Evolutionary conservation across 2,797 vertebrate species (phyloP).

Genomic region (Morus bassanus): DNA sequence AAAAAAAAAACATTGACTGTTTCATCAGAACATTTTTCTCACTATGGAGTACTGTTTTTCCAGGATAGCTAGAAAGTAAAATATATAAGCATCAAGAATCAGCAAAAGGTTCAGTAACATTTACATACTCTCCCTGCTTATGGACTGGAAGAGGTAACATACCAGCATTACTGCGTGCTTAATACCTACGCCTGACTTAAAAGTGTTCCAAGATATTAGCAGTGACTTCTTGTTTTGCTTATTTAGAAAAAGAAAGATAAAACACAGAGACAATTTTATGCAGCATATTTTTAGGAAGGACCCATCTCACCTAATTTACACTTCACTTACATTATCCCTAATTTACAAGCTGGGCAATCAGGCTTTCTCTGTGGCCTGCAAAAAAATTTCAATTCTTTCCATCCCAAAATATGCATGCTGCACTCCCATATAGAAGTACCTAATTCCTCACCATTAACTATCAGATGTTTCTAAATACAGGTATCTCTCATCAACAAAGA

Average conservation of each 20-base stretch:
- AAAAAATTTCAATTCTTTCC: background rate
- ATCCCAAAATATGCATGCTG: background rate
- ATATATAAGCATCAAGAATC: background rate
- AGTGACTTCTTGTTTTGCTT: background rate
- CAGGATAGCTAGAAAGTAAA: background rate
- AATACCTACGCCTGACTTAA: background rate
- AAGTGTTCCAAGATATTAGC: background rate
- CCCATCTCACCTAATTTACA: background rate
- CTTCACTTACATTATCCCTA: background rate
- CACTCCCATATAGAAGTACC: background rate
- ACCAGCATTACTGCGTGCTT: background rate
- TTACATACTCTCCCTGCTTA: background rate
- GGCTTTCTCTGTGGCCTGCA: background rate
- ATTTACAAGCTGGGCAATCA: background rate
- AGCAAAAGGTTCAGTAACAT: background rate
- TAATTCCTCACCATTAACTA: background rate
- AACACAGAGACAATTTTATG: background rate
- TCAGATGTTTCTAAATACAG: background rate
- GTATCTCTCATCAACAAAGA: background rate
- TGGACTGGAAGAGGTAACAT: background rate
- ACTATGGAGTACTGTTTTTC: background rate
- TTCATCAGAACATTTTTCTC: background rate
- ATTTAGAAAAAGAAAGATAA: background rate
- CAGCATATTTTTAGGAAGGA: background rate
- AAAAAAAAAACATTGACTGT: background rate